Base-by-base conservation (phyloP, 2,113 vertebrate species). In the Xerus inauris region DNA sequence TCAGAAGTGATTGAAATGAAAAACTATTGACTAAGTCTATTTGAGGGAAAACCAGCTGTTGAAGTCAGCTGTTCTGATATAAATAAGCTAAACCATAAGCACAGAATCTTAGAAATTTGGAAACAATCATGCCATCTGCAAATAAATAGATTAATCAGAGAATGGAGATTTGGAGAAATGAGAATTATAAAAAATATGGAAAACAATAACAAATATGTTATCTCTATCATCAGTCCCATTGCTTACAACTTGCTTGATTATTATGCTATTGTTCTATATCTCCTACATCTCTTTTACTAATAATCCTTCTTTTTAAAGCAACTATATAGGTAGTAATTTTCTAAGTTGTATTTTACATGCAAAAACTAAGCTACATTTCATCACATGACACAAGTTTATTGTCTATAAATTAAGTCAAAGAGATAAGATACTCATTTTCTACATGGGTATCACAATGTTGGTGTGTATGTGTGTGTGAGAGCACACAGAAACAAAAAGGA, bases 11-110 rank as follows among this genome's bases (percentile, higher is more conserved):
- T 81, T 79, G 65, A 97, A 97, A 96, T 86, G 76, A 81, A 91
- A 96, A 97, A 65, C 80, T 90, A 84, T 92, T 96, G n/a, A 91
- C 62, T 84, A 71, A 96, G 95, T 64, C 35, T 96, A 92, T 95
- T 97, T 97, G 26, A 89, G 89, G 89, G 71, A 84, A 93, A 82
- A 57, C 5, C 79, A 97, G 82, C 93, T 97, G 77, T 90, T 96
- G 35, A 81, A 96, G 47, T 96, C 94, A 97, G 73, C 67, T 96
- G 94, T 93, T 91, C 75, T 88, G 87, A 73, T 94, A 93, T 80
- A 95, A 97, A 97, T 97, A 96, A 96, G 45, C 57, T 71, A 96
- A 87, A 89, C 51, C 49, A 11, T 65, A 91, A 91, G 42, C 81
- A 30, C 17, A 95, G 47, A 97, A 81, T 94, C 42, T 96, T 96